A percentile compares a stretch with the other conserved stretches of the same genome.
These are phyloP conservation scores for Anguilla japonica DNA, from an alignment of 2,113 vertebrate species.

Conservation along the genomic window DNA sequence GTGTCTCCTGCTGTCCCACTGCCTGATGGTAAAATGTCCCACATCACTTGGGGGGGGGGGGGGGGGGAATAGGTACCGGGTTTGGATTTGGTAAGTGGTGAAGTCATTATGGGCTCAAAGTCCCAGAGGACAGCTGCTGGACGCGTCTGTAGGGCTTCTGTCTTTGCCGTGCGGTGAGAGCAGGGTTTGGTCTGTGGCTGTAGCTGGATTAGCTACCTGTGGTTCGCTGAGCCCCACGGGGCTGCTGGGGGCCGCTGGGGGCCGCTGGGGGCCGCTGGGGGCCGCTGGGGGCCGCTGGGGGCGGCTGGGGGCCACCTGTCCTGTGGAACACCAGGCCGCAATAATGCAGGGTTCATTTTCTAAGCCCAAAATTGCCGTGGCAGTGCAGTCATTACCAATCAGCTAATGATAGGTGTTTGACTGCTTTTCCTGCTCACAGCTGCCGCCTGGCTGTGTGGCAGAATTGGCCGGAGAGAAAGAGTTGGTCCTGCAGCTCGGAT, in stretches of 20 bases:
- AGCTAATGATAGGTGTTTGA: neutral
- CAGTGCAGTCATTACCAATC: neutral
- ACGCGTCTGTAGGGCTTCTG: neutral
- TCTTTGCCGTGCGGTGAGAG: neutral
- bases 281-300: neutral
- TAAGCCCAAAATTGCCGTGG: neutral
- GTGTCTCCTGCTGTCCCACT: neutral
- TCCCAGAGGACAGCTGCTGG: constrained; percentile 40
- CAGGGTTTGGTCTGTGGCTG: constrained; percentile 7
- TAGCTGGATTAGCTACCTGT: constrained; percentile 18
- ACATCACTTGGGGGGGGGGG: constrained; percentile 19
- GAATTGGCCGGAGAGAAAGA: neutral
- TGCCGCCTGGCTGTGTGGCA: neutral
- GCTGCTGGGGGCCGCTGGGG: neutral
- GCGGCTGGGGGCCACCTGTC: too few relatives aligned
- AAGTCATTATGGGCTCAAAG: constrained; percentile 43
- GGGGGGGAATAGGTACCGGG: constrained; percentile 36
- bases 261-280: neutral
- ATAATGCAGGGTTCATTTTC: neutral
- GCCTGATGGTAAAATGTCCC: constrained; percentile 28
- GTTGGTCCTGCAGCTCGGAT: neutral
- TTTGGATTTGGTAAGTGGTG: constrained; percentile 33
- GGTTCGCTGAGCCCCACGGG: neutral
- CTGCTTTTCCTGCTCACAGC: neutral
- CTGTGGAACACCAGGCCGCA: neutral